These are phyloP conservation scores for Aethes cnicana DNA, from an alignment of 2,888 invertebrate species.

Conservation along the genomic window DNA sequence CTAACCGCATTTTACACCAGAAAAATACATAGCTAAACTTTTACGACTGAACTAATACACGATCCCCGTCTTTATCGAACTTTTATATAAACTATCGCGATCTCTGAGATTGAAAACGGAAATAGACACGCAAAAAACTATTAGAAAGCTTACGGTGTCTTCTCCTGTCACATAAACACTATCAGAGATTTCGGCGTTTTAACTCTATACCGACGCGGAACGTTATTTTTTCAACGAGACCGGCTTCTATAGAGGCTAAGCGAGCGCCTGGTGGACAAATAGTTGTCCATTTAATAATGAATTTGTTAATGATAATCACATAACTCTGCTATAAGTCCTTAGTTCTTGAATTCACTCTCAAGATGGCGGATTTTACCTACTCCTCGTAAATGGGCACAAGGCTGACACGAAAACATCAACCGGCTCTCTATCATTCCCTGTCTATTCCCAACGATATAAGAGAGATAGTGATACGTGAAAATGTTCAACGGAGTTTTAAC, in stretches of 20 bases:
- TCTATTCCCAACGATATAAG: slow-evolving; percentile 61
- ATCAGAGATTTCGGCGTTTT: slow-evolving; percentile 74
- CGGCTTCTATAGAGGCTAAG: slow-evolving; percentile 49
- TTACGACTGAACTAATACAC: slow-evolving; percentile 48
- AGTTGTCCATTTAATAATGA: slow-evolving; percentile 73
- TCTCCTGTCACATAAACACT: slow-evolving; percentile 82
- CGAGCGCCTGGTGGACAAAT: slow-evolving; percentile 57
- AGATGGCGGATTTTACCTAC: slow-evolving; percentile 85
- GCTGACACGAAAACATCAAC: slow-evolving; percentile 83
- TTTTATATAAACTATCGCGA: slow-evolving; percentile 77
- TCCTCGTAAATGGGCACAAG: slow-evolving; percentile 82
- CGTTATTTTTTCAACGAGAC: slow-evolving; percentile 54
- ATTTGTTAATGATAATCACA: slow-evolving; percentile 73
- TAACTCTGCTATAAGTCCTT: slow-evolving; percentile 76
- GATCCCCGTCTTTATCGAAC: slow-evolving; percentile 68
- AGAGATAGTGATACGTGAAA: slow-evolving; percentile 70
- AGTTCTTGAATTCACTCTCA: slow-evolving; percentile 85
- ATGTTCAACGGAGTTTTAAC: slow-evolving; percentile 63
- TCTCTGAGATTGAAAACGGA: slow-evolving; percentile 79
- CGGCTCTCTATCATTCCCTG: slow-evolving; percentile 76
- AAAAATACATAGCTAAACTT: slow-evolving; percentile 68
- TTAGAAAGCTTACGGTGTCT: slow-evolving; percentile 82
- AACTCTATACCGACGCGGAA: slow-evolving; percentile 56
- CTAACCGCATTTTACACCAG: slow-evolving; percentile 77
- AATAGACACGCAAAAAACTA: slow-evolving; percentile 82